Conservation (phyloP, 1,140 invertebrate genomes). For the Eueides isabella region DNA sequence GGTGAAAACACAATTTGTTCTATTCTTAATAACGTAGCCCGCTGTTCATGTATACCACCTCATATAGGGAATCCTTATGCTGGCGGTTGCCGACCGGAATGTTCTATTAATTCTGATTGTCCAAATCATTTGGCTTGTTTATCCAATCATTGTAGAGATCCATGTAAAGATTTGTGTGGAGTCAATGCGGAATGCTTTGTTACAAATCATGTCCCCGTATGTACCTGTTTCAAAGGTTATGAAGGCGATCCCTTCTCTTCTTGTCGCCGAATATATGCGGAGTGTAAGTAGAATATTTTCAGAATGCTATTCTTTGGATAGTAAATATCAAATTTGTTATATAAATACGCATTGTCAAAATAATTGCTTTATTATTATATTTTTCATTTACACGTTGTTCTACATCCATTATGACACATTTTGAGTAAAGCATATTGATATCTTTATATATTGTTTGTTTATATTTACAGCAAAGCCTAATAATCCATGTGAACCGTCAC, state of each 20-base stretch:
- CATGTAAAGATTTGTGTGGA: constrained; percentile 94
- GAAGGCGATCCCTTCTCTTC: constrained; percentile 92
- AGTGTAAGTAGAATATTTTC: constrained; percentile 72
- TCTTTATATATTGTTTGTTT: neutral
- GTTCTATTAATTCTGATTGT: constrained; percentile 92
- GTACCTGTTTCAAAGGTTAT: constrained; percentile 88
- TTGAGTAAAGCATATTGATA: neutral
- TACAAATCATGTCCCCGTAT: constrained; percentile 91
- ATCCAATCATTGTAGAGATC: constrained; percentile 92
- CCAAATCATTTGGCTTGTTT: constrained; percentile 90
- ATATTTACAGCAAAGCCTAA: constrained; percentile 69
- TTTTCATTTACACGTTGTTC: neutral
- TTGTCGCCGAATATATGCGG: constrained; percentile 84
- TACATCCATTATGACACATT: neutral
- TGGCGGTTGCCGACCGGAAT: constrained; percentile 91
- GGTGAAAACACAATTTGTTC: constrained; percentile 91
- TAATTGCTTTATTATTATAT: too few species aligned
- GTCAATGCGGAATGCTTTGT: constrained; percentile 91
- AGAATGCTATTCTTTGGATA: neutral
- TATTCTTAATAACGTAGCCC: constrained; percentile 85
- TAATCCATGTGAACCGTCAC: constrained; percentile 90
- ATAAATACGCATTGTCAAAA: too few species aligned
- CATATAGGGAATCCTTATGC: constrained; percentile 92
- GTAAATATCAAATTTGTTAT: neutral
- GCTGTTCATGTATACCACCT: constrained; percentile 92